Conservation (phyloP, 2,113 vertebrate genomes). For the Thomomys bottae region DNA sequence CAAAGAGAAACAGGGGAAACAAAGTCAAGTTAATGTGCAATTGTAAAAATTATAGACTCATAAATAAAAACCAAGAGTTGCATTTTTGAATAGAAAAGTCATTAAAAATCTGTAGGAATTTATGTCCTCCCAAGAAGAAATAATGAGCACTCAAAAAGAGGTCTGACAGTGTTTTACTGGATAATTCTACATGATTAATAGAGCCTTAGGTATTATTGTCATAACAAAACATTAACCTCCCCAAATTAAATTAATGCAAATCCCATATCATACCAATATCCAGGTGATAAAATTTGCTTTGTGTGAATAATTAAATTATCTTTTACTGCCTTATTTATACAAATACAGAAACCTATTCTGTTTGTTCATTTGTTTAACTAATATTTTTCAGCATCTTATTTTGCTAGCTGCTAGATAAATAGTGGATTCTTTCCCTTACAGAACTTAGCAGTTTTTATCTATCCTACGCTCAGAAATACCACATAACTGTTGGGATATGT, state of each 20-base stretch:
- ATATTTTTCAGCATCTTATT: background rate
- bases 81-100: conserved; percentile 45
- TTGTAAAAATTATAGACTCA: conserved; percentile 43
- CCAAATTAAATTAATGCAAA: conserved; percentile 39
- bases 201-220: conserved; percentile 17
- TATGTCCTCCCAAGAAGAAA: conserved; percentile 21
- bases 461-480: background rate
- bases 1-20: conserved; percentile 35
- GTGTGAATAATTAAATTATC: conserved; percentile 1
- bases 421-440: background rate
- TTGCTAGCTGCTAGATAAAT: background rate
- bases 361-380: background rate
- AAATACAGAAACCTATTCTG: background rate
- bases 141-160: conserved; percentile 10
- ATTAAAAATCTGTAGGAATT: conserved; percentile 49
- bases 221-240: conserved; percentile 31
- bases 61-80: conserved; percentile 54
- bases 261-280: background rate
- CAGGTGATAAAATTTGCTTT: background rate
- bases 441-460: background rate
- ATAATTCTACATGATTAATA: background rate
- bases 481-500: background rate
- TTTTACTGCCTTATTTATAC: conserved; percentile 48
- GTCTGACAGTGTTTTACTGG: background rate
- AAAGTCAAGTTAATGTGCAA: conserved; percentile 52